A percentile compares a stretch with the other conserved stretches of the same genome.
Evolutionary conservation across 2,797 vertebrate genomes (phyloP).

Genomic region (Carduelis carduelis): DNA sequence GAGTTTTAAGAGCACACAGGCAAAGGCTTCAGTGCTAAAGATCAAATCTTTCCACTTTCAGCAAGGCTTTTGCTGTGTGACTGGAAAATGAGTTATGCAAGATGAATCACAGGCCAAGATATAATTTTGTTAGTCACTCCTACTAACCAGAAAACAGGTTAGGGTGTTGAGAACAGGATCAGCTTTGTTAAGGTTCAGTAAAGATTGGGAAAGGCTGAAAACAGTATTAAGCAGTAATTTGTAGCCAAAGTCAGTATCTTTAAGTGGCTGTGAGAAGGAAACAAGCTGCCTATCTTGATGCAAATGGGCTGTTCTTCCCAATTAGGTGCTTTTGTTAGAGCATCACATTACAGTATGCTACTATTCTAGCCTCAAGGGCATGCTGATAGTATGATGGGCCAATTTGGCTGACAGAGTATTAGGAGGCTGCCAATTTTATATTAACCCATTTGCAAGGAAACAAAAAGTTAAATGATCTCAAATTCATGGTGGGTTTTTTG

Average conservation of each 20-base stretch:
- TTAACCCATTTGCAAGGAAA: not conserved
- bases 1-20: not conserved
- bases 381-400: not conserved
- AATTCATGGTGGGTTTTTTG: not conserved
- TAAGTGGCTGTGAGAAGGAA: slow-evolving; percentile 31
- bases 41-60: slow-evolving; percentile 59
- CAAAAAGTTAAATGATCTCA: not conserved
- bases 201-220: slow-evolving; percentile 19
- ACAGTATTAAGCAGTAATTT: slow-evolving; percentile 17
- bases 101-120: slow-evolving; percentile 70
- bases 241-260: slow-evolving; percentile 30
- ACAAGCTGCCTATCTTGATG: slow-evolving; percentile 54
- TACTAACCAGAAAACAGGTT: slow-evolving; percentile 54
- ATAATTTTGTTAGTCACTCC: slow-evolving; percentile 60
- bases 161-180: slow-evolving; percentile 2
- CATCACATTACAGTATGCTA: not conserved
- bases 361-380: slow-evolving; percentile 10
- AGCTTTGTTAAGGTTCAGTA: slow-evolving; percentile 40
- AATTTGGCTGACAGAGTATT: slow-evolving; percentile 11
- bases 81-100: slow-evolving; percentile 68
- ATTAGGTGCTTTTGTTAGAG: slow-evolving; percentile 52
- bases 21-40: slow-evolving; percentile 20
- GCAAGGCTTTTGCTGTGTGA: slow-evolving; percentile 51
- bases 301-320: slow-evolving; percentile 44
- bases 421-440: slow-evolving; percentile 16